Evolutionary conservation across 2,113 vertebrate species (phyloP).

Genomic region (Meles meles): DNA sequence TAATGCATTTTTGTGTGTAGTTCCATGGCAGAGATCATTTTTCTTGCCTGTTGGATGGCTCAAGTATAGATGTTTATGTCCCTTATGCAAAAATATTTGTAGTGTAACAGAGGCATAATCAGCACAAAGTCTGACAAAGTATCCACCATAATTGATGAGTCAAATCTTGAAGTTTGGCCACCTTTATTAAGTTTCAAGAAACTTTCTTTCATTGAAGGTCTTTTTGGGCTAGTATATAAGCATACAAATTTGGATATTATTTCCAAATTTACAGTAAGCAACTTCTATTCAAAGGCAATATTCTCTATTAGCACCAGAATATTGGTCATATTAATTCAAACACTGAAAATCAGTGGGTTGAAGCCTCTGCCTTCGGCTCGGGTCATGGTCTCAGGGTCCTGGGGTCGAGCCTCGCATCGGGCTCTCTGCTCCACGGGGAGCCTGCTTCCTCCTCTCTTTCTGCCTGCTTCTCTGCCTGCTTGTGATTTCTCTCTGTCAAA

Average conservation of each 20-base stretch:
- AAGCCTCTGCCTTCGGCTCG: too few species aligned
- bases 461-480: too few species aligned
- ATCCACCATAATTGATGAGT: conserved; percentile 71
- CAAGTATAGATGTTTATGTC: conserved; percentile 74
- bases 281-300: neutral
- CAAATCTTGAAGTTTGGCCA: neutral
- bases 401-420: too few species aligned
- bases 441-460: too few species aligned
- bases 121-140: conserved; percentile 74
- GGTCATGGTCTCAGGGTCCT: too few species aligned
- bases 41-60: conserved; percentile 80
- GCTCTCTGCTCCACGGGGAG: too few species aligned
- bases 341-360: too few species aligned
- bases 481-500: too few species aligned
- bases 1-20: conserved; percentile 80
- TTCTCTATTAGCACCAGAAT: conserved; percentile 27
- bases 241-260: neutral
- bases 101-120: conserved; percentile 75
- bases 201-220: neutral
- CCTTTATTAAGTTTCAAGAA: conserved; percentile 27
- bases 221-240: neutral
- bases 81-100: conserved; percentile 76
- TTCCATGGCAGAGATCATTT: conserved; percentile 79
- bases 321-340: conserved; percentile 25
- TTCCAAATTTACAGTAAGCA: conserved; percentile 34